These are phyloP conservation scores for Magallana angulata DNA, from an alignment of 1,140 invertebrate species.

Conservation along the genomic window DNA sequence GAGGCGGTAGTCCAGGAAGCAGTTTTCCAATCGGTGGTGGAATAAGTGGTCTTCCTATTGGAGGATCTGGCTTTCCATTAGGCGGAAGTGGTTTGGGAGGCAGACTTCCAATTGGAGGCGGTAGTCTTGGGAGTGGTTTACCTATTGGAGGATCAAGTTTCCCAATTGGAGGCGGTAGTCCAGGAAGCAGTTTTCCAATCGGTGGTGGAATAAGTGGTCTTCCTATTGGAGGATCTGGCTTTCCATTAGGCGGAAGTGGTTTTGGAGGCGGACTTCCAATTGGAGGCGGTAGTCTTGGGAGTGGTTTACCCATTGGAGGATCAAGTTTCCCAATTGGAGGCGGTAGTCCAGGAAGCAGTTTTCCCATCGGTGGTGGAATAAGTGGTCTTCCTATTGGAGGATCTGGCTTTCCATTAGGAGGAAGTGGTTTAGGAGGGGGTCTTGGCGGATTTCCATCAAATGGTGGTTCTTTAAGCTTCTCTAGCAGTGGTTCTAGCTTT, in stretches of 20 bases:
- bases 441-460: neutral
- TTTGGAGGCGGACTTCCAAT: neutral
- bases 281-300: neutral
- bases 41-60: neutral
- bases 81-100: neutral
- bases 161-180: neutral
- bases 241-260: neutral
- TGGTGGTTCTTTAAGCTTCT: neutral
- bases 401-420: neutral
- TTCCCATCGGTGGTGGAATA: neutral
- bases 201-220: neutral
- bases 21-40: neutral
- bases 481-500: neutral
- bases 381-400: neutral
- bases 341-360: neutral
- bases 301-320: neutral
- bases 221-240: neutral
- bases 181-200: neutral
- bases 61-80: neutral
- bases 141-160: neutral
- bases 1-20: neutral
- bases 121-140: neutral
- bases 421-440: neutral
- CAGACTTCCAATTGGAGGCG: neutral
- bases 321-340: neutral